A percentile compares a stretch with the other conserved stretches of the same genome.
phyloP scores from a whole-genome alignment of 2,113 vertebrate species.

The Cephalopterus ornatus region DNA sequence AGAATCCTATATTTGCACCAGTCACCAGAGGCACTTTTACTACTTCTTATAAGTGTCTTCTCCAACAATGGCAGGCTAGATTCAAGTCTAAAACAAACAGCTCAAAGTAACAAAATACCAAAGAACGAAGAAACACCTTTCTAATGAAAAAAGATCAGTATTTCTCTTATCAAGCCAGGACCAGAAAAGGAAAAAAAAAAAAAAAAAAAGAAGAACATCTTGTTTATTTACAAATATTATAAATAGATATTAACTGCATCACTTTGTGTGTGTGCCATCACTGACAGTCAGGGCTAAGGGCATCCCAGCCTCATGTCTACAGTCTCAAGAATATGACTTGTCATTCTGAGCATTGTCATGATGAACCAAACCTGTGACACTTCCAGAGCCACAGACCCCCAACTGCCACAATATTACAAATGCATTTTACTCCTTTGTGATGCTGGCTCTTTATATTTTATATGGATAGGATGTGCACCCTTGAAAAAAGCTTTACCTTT shows the following conservation, averaged over 20 bases:
- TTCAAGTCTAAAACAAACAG: background rate
- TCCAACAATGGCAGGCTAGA: background rate
- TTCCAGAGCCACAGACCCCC: background rate
- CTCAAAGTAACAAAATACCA: background rate
- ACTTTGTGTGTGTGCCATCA: background rate
- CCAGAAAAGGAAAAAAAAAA: accelerated
- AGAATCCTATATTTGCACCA: background rate
- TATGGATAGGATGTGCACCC: background rate
- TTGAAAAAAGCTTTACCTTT: slow-evolving; percentile 81
- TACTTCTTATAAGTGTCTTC: background rate
- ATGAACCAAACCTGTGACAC: background rate
- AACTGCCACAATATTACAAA: background rate
- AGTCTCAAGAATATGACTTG: background rate
- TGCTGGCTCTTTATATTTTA: background rate
- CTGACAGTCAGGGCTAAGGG: background rate
- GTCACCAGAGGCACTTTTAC: background rate
- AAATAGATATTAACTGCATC: background rate
- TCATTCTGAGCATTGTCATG: background rate
- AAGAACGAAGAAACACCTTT: background rate
- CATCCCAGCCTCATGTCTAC: background rate
- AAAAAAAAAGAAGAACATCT: background rate
- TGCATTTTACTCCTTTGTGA: background rate
- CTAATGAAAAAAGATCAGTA: background rate
- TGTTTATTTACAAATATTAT: background rate
- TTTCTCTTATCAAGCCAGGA: background rate